These are phyloP conservation scores for Ceratina calcarata DNA, from an alignment of 1,140 invertebrate species.

Conservation along the genomic window DNA sequence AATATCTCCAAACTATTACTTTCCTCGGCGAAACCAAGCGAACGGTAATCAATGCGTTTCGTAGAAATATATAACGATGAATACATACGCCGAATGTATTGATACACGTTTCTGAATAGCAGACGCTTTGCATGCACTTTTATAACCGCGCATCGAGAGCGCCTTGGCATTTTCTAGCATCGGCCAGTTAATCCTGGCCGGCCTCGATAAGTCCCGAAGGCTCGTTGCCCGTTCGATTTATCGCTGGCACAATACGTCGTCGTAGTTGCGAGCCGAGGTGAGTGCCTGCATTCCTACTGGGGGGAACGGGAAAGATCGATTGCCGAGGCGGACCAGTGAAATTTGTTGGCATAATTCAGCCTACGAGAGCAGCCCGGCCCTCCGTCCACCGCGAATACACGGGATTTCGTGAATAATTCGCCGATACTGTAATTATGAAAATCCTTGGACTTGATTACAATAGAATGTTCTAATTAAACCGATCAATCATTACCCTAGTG, in stretches of 20 bases:
- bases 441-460: not conserved
- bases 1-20: no score
- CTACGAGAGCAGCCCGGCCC: not conserved
- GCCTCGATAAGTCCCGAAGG: conserved; percentile 53
- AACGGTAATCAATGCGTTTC: no score
- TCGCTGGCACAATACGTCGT: conserved; percentile 58
- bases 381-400: not conserved
- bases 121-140: not conserved
- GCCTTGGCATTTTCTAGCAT: conserved; percentile 38
- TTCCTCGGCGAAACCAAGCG: no score
- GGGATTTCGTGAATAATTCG: conserved; percentile 10
- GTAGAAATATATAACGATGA: not conserved
- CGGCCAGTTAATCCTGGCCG: conserved; percentile 51
- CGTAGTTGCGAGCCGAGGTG: conserved; percentile 47
- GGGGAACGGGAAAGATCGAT: conserved; percentile 50
- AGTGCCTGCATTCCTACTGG: conserved; percentile 50
- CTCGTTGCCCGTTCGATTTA: conserved; percentile 57
- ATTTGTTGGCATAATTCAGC: conserved; percentile 61
- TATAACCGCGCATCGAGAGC: not conserved
- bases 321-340: conserved; percentile 45
- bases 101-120: not conserved
- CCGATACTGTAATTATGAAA: not conserved
- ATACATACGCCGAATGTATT: not conserved
- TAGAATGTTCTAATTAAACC: not conserved
- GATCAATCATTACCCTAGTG: no score